Base-by-base conservation (phyloP, 2,113 vertebrate species). In the Rhegmatorhina hoffmannsi region DNA sequence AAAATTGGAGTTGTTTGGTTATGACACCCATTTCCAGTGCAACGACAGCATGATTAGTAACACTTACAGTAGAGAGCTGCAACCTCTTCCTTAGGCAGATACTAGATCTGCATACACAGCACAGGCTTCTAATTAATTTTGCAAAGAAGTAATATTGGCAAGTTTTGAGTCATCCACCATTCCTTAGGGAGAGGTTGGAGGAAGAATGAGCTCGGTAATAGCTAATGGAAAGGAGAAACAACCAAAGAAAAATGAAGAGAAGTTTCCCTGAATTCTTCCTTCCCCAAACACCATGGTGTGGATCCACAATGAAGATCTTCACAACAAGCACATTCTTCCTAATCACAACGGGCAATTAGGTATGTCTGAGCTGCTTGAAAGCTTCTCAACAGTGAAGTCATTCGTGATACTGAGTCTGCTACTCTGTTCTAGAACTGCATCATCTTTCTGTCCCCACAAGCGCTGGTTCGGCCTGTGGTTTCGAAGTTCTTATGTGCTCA, bases 81-180 rank as follows among this genome's bases (percentile, higher is more conserved):
- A 59, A 8, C 7, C 5, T 55, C n/a, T 85, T 93, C 24, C 52
- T 62, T 17, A 43, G 49, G 9, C 6, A 80, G 40, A 18, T 47
- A 10, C 10, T 63, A 0, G 0, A n/a, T 62, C 13, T 67, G 4
- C 23, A 38, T 34, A 20, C 3, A 2, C 6, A 50, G 28, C 23
- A 40, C 9, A 55, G 49, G 26, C 5, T 62, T 89, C 9, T 64
- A 44, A 60, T 59, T 26, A 17, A 21, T 91, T 72, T 69, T 84
- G 34, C 7, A 50, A 70, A 80, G 34, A 56, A 56, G 3, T n/a
- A 73, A 12, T n/a, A 56, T 43, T 43, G 84, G 9, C 17, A 52
- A 8, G 7, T 68, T 11, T 62, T 67, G 36, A 89, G 28, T 11
- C 19, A 86, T 78, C 43, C 17, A 43, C 13, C 5, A 9, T 11